These are phyloP conservation scores for Acholoe squamosa DNA, from an alignment of 2,888 invertebrate species.

Conservation along the genomic window DNA sequence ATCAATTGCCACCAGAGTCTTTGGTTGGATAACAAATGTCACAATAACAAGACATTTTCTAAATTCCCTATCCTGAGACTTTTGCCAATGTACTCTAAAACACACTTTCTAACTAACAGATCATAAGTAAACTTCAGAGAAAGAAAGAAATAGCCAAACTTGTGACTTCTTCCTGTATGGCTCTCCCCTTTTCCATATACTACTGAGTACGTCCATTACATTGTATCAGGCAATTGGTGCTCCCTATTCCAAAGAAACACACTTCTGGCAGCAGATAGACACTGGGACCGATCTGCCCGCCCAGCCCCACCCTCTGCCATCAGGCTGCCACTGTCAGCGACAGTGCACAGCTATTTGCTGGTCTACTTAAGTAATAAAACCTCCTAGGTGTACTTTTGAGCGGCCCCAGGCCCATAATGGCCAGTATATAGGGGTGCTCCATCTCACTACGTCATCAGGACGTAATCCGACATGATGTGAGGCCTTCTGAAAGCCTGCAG, in stretches of 20 bases:
- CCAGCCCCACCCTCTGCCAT: neutral
- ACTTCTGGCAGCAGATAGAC: neutral
- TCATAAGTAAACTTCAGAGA: too few relatives aligned
- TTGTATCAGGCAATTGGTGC: neutral
- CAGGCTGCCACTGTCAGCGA: neutral
- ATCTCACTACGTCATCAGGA: neutral
- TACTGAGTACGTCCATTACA: neutral
- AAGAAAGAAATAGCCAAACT: too few relatives aligned
- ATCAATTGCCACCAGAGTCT: too few relatives aligned
- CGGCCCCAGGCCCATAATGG: slow-evolving; percentile 1
- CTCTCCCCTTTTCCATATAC: too few relatives aligned
- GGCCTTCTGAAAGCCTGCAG: slow-evolving; percentile 22
- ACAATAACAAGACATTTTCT: too few relatives aligned
- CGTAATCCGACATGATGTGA: slow-evolving; percentile 11
- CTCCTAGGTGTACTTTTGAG: slow-evolving; percentile 12
- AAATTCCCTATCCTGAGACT: too few relatives aligned
- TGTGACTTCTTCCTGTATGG: too few relatives aligned
- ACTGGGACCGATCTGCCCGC: neutral
- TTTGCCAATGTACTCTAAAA: too few relatives aligned
- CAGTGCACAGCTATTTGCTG: slow-evolving; percentile 20
- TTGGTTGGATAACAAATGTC: too few relatives aligned
- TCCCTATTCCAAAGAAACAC: neutral
- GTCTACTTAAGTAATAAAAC: slow-evolving; percentile 53
- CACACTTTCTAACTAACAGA: too few relatives aligned
- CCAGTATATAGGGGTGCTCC: neutral